phyloP scores from a whole-genome alignment of 2,888 invertebrate species.

The Athrips mouffetella region DNA sequence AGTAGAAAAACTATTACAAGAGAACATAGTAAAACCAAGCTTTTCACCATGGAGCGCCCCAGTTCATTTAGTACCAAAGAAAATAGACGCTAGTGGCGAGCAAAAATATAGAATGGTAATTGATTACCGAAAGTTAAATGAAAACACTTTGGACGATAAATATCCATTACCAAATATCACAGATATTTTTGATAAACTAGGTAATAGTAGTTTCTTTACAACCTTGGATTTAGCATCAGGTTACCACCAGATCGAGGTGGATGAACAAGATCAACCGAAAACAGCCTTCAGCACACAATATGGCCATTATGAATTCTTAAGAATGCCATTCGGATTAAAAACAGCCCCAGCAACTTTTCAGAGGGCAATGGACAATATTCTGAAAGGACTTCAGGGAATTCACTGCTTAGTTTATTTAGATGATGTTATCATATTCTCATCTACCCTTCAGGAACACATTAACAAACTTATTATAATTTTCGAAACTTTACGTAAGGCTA shows the following conservation, averaged over 20 bases:
- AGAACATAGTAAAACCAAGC: neutral
- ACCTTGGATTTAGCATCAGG: slow-evolving; percentile 18
- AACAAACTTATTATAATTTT: no score
- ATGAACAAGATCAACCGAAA: slow-evolving; percentile 14
- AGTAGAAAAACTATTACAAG: neutral
- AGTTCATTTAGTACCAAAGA: neutral
- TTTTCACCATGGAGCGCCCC: neutral
- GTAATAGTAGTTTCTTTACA: slow-evolving; percentile 27
- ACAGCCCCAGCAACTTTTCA: slow-evolving; percentile 23
- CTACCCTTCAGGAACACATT: no score
- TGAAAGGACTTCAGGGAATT: neutral
- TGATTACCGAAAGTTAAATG: slow-evolving; percentile 22
- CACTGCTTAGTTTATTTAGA: neutral
- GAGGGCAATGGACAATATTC: slow-evolving; percentile 18
- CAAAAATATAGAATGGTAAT: slow-evolving; percentile 17
- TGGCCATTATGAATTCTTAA: slow-evolving; percentile 20
- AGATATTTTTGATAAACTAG: slow-evolving; percentile 25
- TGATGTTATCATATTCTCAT: neutral
- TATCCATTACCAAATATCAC: slow-evolving; percentile 24
- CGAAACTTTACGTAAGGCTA: no score
- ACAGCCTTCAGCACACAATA: slow-evolving; percentile 18
- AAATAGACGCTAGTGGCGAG: neutral
- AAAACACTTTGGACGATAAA: slow-evolving; percentile 13
- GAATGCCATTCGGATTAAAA: slow-evolving; percentile 24
- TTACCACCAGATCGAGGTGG: neutral